Conservation (phyloP, 1,140 invertebrate species). For the Bombus waltoni region DNA sequence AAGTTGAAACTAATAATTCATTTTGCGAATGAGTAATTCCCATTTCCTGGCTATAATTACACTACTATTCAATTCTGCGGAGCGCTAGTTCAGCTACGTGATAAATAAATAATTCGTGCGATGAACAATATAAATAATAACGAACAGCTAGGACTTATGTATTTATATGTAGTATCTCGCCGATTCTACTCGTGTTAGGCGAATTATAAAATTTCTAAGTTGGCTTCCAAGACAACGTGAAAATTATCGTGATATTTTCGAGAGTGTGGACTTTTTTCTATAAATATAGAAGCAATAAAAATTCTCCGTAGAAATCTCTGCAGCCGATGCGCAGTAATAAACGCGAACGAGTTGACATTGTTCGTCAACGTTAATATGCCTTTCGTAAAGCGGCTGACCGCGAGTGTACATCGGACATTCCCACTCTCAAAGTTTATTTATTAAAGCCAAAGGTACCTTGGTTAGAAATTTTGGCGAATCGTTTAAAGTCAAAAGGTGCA, state of each 20-base stretch:
- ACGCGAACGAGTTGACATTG: background rate
- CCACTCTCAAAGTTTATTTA: background rate
- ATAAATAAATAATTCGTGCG: background rate
- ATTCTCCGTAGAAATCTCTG: background rate
- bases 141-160: too few relatives aligned
- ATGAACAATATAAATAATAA: background rate
- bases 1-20: conserved; percentile 3
- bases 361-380: background rate
- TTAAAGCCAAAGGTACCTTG: background rate
- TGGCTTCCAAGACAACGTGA: too few relatives aligned
- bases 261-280: too few relatives aligned
- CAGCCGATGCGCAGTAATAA: background rate
- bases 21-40: background rate
- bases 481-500: background rate
- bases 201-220: background rate
- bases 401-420: background rate
- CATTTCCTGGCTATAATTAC: background rate
- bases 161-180: too few relatives aligned
- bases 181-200: background rate
- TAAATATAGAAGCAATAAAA: background rate
- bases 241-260: background rate
- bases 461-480: background rate
- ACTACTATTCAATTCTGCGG: too few relatives aligned
- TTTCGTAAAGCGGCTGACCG: background rate
- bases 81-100: background rate